phyloP scores from a whole-genome alignment of 2,797 vertebrate species.

The Sebastes wilsoni region DNA sequence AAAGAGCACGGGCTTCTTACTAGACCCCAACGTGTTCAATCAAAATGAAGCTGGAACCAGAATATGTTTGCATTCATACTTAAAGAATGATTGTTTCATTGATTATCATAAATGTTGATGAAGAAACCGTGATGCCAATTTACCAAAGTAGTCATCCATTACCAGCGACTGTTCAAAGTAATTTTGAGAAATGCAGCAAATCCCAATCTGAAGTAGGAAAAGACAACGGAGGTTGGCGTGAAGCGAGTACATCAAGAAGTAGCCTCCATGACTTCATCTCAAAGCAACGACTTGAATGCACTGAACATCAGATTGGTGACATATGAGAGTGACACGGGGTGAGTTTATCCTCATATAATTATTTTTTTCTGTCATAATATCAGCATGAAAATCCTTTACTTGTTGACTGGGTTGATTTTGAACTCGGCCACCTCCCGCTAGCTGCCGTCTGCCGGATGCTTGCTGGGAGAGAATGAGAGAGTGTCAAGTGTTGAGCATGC shows the following conservation, averaged over 20 bases:
- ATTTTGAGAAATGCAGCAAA: not conserved
- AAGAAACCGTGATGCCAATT: not conserved
- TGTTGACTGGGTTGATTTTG: conserved; percentile 23
- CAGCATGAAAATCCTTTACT: conserved; percentile 37
- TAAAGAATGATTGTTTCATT: no score
- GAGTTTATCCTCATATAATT: not conserved
- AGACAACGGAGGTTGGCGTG: not conserved
- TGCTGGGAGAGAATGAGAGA: conserved; percentile 42
- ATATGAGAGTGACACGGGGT: not conserved
- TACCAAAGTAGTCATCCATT: not conserved
- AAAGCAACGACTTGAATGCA: not conserved
- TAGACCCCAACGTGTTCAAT: not conserved
- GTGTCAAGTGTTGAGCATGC: conserved; percentile 22
- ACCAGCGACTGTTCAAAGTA: not conserved
- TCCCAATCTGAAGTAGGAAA: not conserved
- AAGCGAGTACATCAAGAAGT: not conserved
- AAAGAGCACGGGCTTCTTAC: no score
- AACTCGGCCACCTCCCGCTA: conserved; percentile 46
- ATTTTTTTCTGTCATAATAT: not conserved
- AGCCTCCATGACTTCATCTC: not conserved
- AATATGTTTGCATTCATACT: not conserved
- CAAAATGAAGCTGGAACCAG: not conserved
- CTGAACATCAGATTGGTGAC: conserved; percentile 1
- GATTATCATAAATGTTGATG: not conserved
- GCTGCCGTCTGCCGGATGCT: conserved; percentile 50